A percentile compares a stretch with the other conserved stretches of the same genome.
Evolutionary conservation across 2,797 vertebrate species (phyloP).

Genomic region (Antennarius maculatus): DNA sequence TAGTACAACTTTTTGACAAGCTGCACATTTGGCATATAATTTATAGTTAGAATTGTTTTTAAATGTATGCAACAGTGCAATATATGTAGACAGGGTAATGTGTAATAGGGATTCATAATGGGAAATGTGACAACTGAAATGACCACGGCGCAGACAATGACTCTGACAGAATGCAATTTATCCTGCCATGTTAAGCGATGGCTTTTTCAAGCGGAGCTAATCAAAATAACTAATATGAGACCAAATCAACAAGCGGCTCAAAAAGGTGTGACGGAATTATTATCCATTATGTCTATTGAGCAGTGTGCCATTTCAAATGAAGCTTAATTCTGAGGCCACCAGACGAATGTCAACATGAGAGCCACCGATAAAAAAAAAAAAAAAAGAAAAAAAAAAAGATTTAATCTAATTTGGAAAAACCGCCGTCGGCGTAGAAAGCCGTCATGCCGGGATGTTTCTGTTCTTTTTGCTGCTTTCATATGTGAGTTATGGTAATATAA

Average conservation of each 20-base stretch:
- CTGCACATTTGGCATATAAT: not conserved
- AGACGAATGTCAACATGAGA: slow-evolving; percentile 29
- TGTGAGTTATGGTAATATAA: no score
- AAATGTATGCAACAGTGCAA: not conserved
- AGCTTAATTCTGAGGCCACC: slow-evolving; percentile 12
- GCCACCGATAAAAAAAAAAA: not conserved
- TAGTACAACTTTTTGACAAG: not conserved
- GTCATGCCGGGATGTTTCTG: not conserved
- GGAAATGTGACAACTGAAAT: no score
- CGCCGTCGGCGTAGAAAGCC: not conserved
- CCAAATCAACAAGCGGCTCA: slow-evolving; percentile 23
- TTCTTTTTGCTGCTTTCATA: no score
- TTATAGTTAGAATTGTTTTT: not conserved
- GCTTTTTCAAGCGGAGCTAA: slow-evolving; percentile 31
- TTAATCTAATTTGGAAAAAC: slow-evolving; percentile 7
- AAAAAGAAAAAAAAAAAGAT: not conserved
- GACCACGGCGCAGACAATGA: no score
- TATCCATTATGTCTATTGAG: slow-evolving; percentile 10
- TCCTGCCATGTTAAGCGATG: slow-evolving; percentile 18
- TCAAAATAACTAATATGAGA: slow-evolving; percentile 44
- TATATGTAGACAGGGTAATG: no score
- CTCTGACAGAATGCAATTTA: slow-evolving; percentile 42
- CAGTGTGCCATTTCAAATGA: slow-evolving; percentile 16
- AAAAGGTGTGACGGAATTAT: slow-evolving; percentile 24
- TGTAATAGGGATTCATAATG: no score